Conservation (phyloP, 2,888 invertebrate genomes). For the Troglohyphantes excavatus region DNA sequence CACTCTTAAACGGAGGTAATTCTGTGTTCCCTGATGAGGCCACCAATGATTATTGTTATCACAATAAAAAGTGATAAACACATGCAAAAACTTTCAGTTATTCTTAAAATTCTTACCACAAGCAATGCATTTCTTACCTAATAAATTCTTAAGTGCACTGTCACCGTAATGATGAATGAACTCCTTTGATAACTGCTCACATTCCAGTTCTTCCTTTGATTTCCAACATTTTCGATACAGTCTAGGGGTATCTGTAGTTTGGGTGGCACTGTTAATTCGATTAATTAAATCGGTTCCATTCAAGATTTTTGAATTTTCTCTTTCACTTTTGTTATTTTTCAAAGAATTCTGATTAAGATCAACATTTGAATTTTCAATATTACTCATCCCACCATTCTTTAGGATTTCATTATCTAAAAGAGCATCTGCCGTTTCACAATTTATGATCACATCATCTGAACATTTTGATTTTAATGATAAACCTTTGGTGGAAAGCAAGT, state of each 20-base stretch:
- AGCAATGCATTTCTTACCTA: constrained; percentile 83
- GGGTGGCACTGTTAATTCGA: constrained; percentile 70
- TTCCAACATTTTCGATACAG: constrained; percentile 77
- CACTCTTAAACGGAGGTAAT: too few species aligned
- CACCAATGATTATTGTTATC: too few species aligned
- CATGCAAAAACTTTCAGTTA: too few species aligned
- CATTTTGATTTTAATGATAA: constrained; percentile 41
- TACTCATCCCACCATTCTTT: constrained; percentile 2
- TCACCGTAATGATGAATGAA: constrained; percentile 83
- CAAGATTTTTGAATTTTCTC: constrained; percentile 19
- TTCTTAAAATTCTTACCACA: too few species aligned
- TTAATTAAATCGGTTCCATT: constrained; percentile 65
- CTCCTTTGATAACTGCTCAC: constrained; percentile 87
- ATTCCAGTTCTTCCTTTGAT: constrained; percentile 89
- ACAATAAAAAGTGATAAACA: too few species aligned
- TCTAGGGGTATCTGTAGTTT: constrained; percentile 63
- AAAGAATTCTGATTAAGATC: constrained; percentile 76
- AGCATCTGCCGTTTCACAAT: constrained; percentile 38
- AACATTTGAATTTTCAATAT: constrained; percentile 41
- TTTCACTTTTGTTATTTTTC: constrained; percentile 43
- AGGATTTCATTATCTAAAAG: constrained; percentile 28
- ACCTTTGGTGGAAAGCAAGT: constrained; percentile 36
- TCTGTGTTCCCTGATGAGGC: too few species aligned
- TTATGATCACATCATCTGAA: constrained; percentile 28
- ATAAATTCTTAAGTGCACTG: constrained; percentile 87